Evolutionary conservation across 2,888 invertebrate genomes (phyloP).

Genomic region (Limnephilus marmoratus): DNA sequence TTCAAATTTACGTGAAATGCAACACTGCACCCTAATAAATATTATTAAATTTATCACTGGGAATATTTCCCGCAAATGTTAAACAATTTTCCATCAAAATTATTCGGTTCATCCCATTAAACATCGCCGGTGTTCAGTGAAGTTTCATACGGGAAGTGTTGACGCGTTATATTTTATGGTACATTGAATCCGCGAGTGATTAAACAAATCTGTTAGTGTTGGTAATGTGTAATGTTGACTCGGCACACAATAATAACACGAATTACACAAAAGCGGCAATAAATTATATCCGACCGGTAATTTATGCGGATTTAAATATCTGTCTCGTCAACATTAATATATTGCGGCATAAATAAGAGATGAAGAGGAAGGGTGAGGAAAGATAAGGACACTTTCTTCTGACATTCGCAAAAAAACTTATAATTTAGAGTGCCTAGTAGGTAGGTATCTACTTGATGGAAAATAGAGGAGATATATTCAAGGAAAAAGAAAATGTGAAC

Average conservation of each 20-base stretch:
- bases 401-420: background rate
- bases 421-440: background rate
- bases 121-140: constrained; percentile 38
- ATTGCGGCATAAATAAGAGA: background rate
- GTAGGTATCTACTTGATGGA: no score
- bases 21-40: background rate
- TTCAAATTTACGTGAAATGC: background rate
- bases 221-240: background rate
- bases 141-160: constrained; percentile 49
- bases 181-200: constrained; percentile 55
- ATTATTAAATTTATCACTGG: background rate
- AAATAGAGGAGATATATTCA: no score
- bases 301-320: background rate
- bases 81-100: constrained; percentile 53
- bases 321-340: background rate
- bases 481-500: no score
- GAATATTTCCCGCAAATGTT: constrained; percentile 37
- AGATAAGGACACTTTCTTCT: background rate
- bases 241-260: background rate
- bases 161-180: constrained; percentile 54
- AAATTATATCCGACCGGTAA: background rate
- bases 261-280: background rate
- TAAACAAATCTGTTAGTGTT: constrained; percentile 43
- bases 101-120: constrained; percentile 46
- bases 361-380: background rate